Evolutionary conservation across 2,113 vertebrate genomes (phyloP).

Genomic region (Lepus europaeus): DNA sequence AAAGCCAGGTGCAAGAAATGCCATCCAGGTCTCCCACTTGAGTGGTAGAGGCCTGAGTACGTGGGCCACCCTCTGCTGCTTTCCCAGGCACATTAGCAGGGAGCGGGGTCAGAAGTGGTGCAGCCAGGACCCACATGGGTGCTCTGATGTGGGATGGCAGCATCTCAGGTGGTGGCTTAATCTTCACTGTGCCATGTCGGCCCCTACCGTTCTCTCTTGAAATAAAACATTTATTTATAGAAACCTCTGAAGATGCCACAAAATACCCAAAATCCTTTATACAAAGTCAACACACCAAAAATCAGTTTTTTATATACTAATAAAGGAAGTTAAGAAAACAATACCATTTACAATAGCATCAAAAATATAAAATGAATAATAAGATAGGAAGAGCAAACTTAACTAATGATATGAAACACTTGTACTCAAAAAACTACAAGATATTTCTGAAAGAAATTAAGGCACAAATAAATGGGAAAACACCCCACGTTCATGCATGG

Average conservation of each 20-base stretch:
- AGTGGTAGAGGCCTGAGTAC: too few species aligned
- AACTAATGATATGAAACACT: neutral
- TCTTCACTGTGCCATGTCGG: too few species aligned
- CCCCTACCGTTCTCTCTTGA: neutral
- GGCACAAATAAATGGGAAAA: neutral
- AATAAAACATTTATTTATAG: neutral
- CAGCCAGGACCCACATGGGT: too few species aligned
- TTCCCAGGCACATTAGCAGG: too few species aligned
- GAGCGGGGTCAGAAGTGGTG: too few species aligned
- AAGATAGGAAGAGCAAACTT: neutral
- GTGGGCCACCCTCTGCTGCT: too few species aligned
- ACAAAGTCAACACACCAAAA: constrained; percentile 35
- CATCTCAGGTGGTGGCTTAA: too few species aligned
- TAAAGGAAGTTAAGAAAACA: constrained; percentile 10
- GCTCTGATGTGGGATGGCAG: too few species aligned
- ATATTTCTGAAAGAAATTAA: neutral
- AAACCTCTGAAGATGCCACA: neutral
- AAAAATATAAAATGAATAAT: neutral
- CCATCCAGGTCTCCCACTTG: too few species aligned
- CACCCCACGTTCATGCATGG: neutral
- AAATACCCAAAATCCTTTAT: neutral
- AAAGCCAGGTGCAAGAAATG: too few species aligned
- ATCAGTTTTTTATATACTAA: neutral
- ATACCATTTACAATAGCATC: neutral
- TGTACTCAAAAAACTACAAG: neutral